These are phyloP conservation scores for Ptilodon capucinus DNA, from an alignment of 2,888 invertebrate genomes.

Conservation along the genomic window DNA sequence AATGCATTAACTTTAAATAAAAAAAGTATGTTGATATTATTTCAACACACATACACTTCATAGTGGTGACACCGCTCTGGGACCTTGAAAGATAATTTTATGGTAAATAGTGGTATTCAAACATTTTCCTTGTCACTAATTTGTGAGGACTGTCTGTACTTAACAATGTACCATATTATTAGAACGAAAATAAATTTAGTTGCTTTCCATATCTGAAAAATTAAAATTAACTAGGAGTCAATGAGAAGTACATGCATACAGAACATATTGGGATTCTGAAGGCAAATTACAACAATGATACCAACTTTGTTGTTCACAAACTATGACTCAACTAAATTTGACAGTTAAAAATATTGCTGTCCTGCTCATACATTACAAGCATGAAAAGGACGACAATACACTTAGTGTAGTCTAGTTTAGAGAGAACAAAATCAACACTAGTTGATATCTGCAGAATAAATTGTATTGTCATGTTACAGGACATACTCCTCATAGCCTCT, in stretches of 20 bases:
- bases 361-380: no score
- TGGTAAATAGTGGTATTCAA: constrained; percentile 33
- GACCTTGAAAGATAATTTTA: constrained; percentile 46
- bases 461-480: constrained; percentile 41
- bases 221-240: constrained; percentile 35
- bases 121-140: constrained; percentile 61
- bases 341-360: no score
- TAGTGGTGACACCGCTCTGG: constrained; percentile 20
- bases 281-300: no score
- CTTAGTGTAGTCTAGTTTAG: no score
- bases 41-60: constrained; percentile 2
- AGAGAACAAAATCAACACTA: no score
- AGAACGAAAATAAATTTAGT: constrained; percentile 46
- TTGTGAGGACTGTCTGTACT: constrained; percentile 62
- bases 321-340: no score
- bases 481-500: constrained; percentile 48
- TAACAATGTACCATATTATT: constrained; percentile 52
- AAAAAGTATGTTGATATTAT: constrained; percentile 20
- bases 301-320: no score
- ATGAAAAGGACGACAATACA: no score
- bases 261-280: no score
- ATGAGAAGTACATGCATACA: constrained; percentile 37
- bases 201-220: constrained; percentile 49
- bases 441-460: background rate
- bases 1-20: constrained; percentile 23